Evolutionary conservation across 2,888 invertebrate species (phyloP).

Genomic region (Ectemnius cavifrons): DNA sequence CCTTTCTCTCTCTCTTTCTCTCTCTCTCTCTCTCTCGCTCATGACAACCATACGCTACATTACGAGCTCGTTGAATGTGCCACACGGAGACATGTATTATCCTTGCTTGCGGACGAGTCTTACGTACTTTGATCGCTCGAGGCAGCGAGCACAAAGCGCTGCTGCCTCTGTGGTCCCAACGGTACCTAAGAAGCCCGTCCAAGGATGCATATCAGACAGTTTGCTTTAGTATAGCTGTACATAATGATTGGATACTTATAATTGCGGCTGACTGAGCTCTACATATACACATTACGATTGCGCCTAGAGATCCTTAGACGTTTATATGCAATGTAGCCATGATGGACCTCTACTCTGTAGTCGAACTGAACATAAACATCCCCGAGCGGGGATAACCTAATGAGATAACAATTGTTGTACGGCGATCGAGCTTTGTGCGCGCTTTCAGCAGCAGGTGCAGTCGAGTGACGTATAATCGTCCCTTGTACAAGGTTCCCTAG

Average conservation of each 20-base stretch:
- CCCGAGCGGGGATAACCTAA: neutral
- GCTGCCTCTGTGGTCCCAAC: too few relatives aligned
- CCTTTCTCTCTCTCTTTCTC: too few relatives aligned
- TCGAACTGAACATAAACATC: constrained; percentile 3
- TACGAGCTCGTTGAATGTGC: constrained; percentile 42
- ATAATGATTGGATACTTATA: constrained; percentile 8
- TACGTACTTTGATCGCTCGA: constrained; percentile 22
- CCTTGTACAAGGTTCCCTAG: neutral
- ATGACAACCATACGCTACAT: constrained; percentile 24
- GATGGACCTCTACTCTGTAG: constrained; percentile 13
- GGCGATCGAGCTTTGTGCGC: constrained; percentile 29
- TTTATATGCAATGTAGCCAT: constrained; percentile 20
- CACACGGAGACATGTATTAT: constrained; percentile 14
- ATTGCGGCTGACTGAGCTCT: neutral
- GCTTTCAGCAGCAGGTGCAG: constrained; percentile 37
- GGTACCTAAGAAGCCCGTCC: constrained; percentile 16
- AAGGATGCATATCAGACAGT: constrained; percentile 16
- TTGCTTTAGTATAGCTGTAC: constrained; percentile 29
- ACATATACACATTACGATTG: neutral
- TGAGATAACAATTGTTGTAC: constrained; percentile 4
- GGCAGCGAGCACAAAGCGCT: neutral
- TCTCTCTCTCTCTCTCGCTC: too few relatives aligned
- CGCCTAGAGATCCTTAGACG: neutral
- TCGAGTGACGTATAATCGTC: constrained; percentile 1
- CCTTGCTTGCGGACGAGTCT: constrained; percentile 27